Percentiles rank a stretch among this genome's conserved stretches.
These are phyloP conservation scores for Bedellia somnulentella DNA, from an alignment of 2,888 invertebrate genomes.

Conservation along the genomic window DNA sequence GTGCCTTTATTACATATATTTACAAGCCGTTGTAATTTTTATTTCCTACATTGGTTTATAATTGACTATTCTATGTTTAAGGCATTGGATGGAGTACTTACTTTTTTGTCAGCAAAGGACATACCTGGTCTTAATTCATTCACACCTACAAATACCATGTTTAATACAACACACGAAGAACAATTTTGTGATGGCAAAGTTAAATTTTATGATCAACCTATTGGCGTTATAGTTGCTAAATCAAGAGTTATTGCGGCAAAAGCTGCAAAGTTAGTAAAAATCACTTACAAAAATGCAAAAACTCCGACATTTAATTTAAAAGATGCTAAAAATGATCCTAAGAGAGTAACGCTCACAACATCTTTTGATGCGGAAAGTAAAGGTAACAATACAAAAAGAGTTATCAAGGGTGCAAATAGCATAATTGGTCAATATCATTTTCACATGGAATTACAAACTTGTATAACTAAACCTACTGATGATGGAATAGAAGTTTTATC, in stretches of 20 bases:
- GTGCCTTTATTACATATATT: too few relatives aligned
- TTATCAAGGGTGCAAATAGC: slow-evolving; percentile 47
- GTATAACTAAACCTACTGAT: slow-evolving; percentile 66
- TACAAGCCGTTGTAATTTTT: too few relatives aligned
- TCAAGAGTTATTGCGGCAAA: slow-evolving; percentile 48
- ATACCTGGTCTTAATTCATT: slow-evolving; percentile 68
- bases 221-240: slow-evolving; percentile 58
- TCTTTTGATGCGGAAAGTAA: slow-evolving; percentile 17
- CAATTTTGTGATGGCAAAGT: slow-evolving; percentile 26
- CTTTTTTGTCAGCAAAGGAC: slow-evolving; percentile 63
- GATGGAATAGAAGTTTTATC: slow-evolving; percentile 67
- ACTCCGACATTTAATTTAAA: slow-evolving; percentile 23
- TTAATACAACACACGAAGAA: slow-evolving; percentile 28
- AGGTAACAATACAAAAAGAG: slow-evolving; percentile 31
- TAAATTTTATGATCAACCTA: slow-evolving; percentile 25
- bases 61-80: slow-evolving; percentile 27
- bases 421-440: slow-evolving; percentile 69
- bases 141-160: slow-evolving; percentile 19
- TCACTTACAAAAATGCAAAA: slow-evolving; percentile 43
- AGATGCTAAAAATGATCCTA: slow-evolving; percentile 12
- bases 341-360: neutral
- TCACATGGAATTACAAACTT: slow-evolving; percentile 69
- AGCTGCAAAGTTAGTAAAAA: slow-evolving; percentile 58
- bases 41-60: too few relatives aligned
- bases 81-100: slow-evolving; percentile 64